These are phyloP conservation scores for Saturnia pavonia DNA, from an alignment of 2,888 invertebrate species.

Conservation along the genomic window DNA sequence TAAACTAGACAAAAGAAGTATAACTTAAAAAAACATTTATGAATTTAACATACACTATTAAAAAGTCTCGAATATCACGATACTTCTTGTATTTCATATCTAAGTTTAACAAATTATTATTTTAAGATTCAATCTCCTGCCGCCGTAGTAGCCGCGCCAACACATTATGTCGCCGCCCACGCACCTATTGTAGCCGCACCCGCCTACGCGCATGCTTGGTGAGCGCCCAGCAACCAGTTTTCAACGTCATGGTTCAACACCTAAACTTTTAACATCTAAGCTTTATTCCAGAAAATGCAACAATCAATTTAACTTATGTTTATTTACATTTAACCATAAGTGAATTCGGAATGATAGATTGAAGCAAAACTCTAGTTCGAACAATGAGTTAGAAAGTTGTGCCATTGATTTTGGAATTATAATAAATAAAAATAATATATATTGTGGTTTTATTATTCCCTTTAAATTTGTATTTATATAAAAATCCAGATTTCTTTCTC, in stretches of 20 bases:
- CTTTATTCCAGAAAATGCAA: slow-evolving; percentile 53
- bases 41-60: too few species aligned
- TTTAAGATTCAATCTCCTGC: slow-evolving; percentile 67
- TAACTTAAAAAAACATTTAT: too few species aligned
- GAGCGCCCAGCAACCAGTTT: slow-evolving; percentile 30
- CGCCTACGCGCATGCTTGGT: slow-evolving; percentile 68
- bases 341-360: slow-evolving; percentile 47
- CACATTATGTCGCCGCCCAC: slow-evolving; percentile 57
- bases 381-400: slow-evolving; percentile 50
- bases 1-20: too few species aligned
- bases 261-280: slow-evolving; percentile 32
- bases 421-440: slow-evolving; percentile 50
- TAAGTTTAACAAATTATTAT: background rate
- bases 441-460: slow-evolving; percentile 25
- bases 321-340: slow-evolving; percentile 51
- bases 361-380: slow-evolving; percentile 48
- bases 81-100: background rate
- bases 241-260: slow-evolving; percentile 29
- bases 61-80: too few species aligned
- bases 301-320: slow-evolving; percentile 64
- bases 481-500: too few species aligned
- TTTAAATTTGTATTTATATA: background rate
- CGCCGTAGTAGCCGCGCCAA: slow-evolving; percentile 57
- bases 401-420: slow-evolving; percentile 46
- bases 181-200: slow-evolving; percentile 58